These are phyloP conservation scores for Chalcis sispes DNA, from an alignment of 2,888 invertebrate species.

Conservation along the genomic window DNA sequence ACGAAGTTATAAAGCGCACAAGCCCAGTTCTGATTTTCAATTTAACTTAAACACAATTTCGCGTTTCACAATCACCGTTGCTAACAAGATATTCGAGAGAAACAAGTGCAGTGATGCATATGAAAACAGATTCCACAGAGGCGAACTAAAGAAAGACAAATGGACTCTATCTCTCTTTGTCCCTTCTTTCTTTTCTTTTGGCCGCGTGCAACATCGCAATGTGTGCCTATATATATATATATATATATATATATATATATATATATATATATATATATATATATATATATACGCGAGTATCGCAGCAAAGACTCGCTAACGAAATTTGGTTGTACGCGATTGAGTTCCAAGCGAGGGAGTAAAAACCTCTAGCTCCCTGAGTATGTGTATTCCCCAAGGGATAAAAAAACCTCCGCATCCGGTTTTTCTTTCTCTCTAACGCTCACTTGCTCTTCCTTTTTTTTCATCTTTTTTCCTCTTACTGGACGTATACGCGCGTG, in stretches of 20 bases:
- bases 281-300: neutral
- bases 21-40: too few relatives aligned
- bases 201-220: too few relatives aligned
- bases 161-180: neutral
- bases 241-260: too few relatives aligned
- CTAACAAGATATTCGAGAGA: too few relatives aligned
- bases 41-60: too few relatives aligned
- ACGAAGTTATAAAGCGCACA: too few relatives aligned
- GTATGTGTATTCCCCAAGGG: neutral
- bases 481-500: neutral
- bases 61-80: too few relatives aligned
- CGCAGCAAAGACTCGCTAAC: constrained; percentile 23
- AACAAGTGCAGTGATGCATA: neutral
- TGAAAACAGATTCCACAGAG: neutral
- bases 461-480: neutral
- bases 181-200: neutral
- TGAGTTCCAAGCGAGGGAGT: constrained; percentile 7
- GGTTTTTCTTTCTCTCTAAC: constrained; percentile 27
- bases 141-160: neutral
- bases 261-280: too few relatives aligned
- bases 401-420: constrained; percentile 39
- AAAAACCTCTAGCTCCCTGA: neutral
- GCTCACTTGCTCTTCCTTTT: neutral
- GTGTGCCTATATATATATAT: too few relatives aligned
- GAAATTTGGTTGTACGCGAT: constrained; percentile 29